Conservation (phyloP, 2,113 vertebrate species). For the Sylvietta virens region DNA sequence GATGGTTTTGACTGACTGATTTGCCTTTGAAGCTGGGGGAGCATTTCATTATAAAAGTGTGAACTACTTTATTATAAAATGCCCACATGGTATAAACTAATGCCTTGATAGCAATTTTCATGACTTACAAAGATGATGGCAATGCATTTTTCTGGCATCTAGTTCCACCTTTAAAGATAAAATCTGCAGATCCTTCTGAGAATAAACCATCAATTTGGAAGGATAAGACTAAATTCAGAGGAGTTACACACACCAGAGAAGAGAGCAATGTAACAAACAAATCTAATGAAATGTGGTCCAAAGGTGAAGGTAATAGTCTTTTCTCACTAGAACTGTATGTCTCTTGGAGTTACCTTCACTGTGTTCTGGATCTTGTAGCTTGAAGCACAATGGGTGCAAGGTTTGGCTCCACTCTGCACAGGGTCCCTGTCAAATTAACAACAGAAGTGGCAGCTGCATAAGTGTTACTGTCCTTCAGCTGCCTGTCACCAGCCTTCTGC, state of each 20-base stretch:
- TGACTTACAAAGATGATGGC: background rate
- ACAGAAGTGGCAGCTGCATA: background rate
- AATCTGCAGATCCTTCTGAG: background rate
- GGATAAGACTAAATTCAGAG: background rate
- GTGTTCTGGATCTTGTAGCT: background rate
- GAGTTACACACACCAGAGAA: background rate
- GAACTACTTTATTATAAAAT: background rate
- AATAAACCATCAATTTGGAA: background rate
- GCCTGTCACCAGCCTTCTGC: background rate
- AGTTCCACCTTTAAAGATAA: background rate
- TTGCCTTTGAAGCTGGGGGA: background rate
- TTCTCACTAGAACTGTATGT: background rate
- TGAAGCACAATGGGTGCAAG: fast-evolving
- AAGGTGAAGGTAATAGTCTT: background rate
- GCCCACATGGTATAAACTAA: background rate
- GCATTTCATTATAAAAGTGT: background rate
- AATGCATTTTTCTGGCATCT: background rate
- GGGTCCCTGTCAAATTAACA: background rate
- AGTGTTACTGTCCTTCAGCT: background rate
- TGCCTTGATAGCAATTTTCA: background rate
- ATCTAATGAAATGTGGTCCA: background rate
- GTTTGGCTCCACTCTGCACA: background rate
- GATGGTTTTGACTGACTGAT: background rate
- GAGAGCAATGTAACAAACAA: background rate
- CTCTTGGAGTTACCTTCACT: background rate